Base-by-base conservation (phyloP, 2,797 vertebrate species). In the Arctocebus calabarensis region DNA sequence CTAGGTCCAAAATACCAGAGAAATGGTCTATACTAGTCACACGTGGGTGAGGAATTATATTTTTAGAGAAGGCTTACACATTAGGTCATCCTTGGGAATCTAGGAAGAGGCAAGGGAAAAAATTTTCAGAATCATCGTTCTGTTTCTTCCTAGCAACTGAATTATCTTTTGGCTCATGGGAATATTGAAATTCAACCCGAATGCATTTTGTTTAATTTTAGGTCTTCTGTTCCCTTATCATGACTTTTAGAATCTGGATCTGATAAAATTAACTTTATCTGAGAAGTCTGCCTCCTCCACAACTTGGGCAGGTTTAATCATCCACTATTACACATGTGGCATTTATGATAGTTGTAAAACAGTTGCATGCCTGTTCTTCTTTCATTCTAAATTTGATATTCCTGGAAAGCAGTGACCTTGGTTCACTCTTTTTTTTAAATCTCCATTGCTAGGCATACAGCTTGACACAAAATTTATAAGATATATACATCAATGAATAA, bases 151-250 rank as follows among this genome's bases (percentile, higher is more conserved):
- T 87, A 29, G 57, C 43, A 95, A 32, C 5, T 43, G 4, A 84
- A 74, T 89, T 89, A 68, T 89, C 79, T 96, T 91, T 40, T 95
- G 52, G 32, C 55, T 84, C 32, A 7, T 57, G 34, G 64, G 16
- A 93, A 61, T 88, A 23, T 32, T 79, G 70, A 85, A 95, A 88
- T 3, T 16, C 1, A 89, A 27, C n/a, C 66, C 10, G 0, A 73
- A 59, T 77, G 62, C 5, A 86, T 86, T 91, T 55, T 95, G 48
- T 83, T 88, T 95, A 96, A 84, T 89, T 91, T 94, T 96, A 86
- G 75, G 32, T 93, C 87, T 81, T 66, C n/a, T 94, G 25, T 66
- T 94, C 68, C 27, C 13, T 89, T 77, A 55, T 25, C 57, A 17
- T 48, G 74, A 78, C 29, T 91, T 95, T 96, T 87, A 70, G 43